These are phyloP conservation scores for Trypoxylon attenuatum DNA, from an alignment of 2,888 invertebrate genomes.

Conservation along the genomic window DNA sequence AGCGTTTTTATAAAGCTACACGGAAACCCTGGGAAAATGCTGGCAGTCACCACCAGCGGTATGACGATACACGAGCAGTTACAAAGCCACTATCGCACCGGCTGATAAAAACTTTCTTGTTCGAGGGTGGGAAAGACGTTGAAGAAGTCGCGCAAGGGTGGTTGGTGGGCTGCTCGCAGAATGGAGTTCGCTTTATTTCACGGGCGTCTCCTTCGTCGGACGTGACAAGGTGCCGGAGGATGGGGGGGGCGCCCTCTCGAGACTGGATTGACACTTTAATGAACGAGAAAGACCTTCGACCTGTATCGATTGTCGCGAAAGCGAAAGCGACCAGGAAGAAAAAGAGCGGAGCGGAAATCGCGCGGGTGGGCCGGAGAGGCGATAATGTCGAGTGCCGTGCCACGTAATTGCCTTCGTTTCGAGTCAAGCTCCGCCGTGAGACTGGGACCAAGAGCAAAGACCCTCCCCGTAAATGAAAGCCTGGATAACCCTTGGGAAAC, in stretches of 20 bases:
- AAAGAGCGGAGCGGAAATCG: slow-evolving; percentile 55
- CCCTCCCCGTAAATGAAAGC: slow-evolving; percentile 39
- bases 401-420: slow-evolving; percentile 69
- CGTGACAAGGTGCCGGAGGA: slow-evolving; percentile 26
- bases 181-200: slow-evolving; percentile 55
- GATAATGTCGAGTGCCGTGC: slow-evolving; percentile 66
- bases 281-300: slow-evolving; percentile 62
- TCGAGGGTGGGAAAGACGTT: neutral
- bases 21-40: no score
- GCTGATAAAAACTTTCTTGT: slow-evolving; percentile 28
- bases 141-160: neutral
- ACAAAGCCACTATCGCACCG: slow-evolving; percentile 18
- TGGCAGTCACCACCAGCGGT: neutral
- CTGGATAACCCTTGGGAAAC: slow-evolving; percentile 39
- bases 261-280: slow-evolving; percentile 70
- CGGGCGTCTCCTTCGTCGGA: slow-evolving; percentile 44
- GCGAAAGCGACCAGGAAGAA: slow-evolving; percentile 41
- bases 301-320: slow-evolving; percentile 56
- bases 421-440: slow-evolving; percentile 40
- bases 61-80: neutral
- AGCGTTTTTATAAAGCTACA: no score
- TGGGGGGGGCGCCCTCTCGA: slow-evolving; percentile 48
- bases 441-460: slow-evolving; percentile 40
- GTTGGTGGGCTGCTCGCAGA: slow-evolving; percentile 15
- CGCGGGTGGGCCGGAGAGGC: slow-evolving; percentile 56